A percentile compares a stretch with the other conserved stretches of the same genome.
Conservation (phyloP, 1,140 invertebrate species). For the Fragariocoptes setiger region DNA sequence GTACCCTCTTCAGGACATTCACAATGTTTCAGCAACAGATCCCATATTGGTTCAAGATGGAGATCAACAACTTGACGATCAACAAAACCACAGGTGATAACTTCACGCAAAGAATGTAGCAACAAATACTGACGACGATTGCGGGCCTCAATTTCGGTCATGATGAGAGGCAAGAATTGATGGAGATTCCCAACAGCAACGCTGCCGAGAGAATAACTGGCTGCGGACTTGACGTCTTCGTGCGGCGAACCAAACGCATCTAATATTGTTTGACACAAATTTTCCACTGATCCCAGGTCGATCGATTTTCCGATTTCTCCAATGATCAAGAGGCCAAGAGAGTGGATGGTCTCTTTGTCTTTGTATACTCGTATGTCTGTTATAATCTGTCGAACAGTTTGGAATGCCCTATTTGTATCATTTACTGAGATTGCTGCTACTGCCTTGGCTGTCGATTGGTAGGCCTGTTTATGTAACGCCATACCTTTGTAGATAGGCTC, state of each 20-base stretch:
- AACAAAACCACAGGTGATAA: constrained; percentile 53
- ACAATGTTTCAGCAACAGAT: constrained; percentile 49
- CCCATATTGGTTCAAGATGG: constrained; percentile 38
- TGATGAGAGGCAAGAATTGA: constrained; percentile 69
- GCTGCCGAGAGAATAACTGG: constrained; percentile 64
- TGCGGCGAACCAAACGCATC: constrained; percentile 24
- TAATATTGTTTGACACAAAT: constrained; percentile 20
- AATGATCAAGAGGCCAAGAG: constrained; percentile 68
- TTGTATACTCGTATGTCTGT: constrained; percentile 28
- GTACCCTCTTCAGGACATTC: constrained; percentile 87
- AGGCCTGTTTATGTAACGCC: constrained; percentile 28
- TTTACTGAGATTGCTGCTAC: constrained; percentile 59
- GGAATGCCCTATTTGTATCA: constrained; percentile 31
- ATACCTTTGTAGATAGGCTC: constrained; percentile 20
- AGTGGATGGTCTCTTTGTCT: constrained; percentile 32
- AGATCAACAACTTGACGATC: constrained; percentile 43
- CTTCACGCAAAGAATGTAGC: constrained; percentile 83
- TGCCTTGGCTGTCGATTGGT: constrained; percentile 71
- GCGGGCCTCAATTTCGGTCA: constrained; percentile 67
- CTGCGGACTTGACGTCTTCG: constrained; percentile 53
- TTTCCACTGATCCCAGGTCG: constrained; percentile 46
- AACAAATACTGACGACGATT: constrained; percentile 79
- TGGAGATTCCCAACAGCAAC: constrained; percentile 75
- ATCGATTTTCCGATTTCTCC: constrained; percentile 81
- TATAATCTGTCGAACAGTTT: constrained; percentile 54